Base-by-base conservation (phyloP, 2,888 invertebrate species). In the Trissolcus brochymenae region DNA sequence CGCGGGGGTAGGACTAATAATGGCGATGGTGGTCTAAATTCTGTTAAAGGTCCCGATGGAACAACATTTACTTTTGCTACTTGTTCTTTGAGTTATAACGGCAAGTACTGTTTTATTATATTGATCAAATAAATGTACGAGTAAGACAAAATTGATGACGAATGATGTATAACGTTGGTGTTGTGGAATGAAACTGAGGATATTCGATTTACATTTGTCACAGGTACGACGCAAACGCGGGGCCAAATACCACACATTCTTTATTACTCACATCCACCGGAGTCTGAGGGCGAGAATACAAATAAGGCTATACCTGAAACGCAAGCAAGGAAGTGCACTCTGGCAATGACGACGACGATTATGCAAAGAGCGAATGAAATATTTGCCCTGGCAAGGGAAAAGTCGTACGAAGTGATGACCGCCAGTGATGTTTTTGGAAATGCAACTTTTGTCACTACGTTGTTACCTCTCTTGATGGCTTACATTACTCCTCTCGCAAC, bases 171-270 rank as follows among this genome's bases (percentile, higher is more conserved):
- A 19, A 2, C 19, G 19, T 1, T 2, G 19, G 19, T 19, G 19
- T 51, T 55, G 4, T 62, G 14, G 14, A 21, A 49, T 0, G 17
- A 7, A 46, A 53, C 54, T 57, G 40, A 21, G 40, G 56, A 57
- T 70, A 62, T 68, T 51, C 61, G 53, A 55, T 54, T 43, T 41
- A 72, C 71, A 59, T 50, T 51, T 40, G 6, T 21, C 54, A 2
- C 19, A 86, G 88, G 88, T n/a, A 98, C 98, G 0, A 98, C 97
- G 6, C 93, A 97, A 78, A 95, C 95, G 0, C 92, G 98, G 64
- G 99, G 99, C 9, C 99, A 99, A 90, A 94, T 99, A 84, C 98
- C 99, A 0, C 94, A 95, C 84, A 92, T 99, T 56, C 91, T 98
- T 14, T 99, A 98, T 87, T 96, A 93, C 90, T 95, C 94, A 93